phyloP scores from a whole-genome alignment of 2,888 invertebrate species.

The Amblyjoppa fuscipennis region DNA sequence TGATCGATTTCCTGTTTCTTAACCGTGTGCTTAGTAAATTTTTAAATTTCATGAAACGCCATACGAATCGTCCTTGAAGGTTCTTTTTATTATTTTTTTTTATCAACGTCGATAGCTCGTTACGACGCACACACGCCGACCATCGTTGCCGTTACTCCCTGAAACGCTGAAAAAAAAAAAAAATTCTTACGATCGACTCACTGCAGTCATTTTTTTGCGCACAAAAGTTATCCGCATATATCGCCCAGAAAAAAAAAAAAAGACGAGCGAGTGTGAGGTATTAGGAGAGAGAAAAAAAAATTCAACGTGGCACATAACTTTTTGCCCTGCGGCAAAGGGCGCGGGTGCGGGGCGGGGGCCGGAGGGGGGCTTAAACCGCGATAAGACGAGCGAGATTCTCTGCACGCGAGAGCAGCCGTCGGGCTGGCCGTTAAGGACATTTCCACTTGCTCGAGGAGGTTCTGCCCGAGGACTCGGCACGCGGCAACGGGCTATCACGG shows the following conservation, averaged over 20 bases:
- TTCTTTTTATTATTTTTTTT: neutral
- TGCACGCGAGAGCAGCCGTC: conserved; percentile 74
- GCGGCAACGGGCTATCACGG: conserved; percentile 52
- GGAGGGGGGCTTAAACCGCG: conserved; percentile 60
- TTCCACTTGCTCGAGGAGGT: conserved; percentile 67
- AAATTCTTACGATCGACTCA: conserved; percentile 2
- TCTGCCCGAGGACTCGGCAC: conserved; percentile 50
- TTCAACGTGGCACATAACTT: conserved; percentile 44
- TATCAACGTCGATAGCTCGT: neutral
- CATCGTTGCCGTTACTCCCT: neutral
- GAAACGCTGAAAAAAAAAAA: neutral
- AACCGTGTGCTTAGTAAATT: neutral
- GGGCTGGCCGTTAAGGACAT: conserved; percentile 71
- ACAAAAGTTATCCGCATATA: conserved; percentile 25
- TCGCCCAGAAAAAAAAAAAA: conserved; percentile 11
- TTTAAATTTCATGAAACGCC: conserved; percentile 38
- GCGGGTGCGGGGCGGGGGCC: conserved; percentile 19
- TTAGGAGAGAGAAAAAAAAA: conserved; percentile 45
- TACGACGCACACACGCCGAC: neutral
- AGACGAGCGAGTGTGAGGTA: conserved; percentile 27
- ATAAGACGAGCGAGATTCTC: conserved; percentile 70
- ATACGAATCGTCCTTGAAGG: neutral
- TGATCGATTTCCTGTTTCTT: neutral
- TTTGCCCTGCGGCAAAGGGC: conserved; percentile 49
- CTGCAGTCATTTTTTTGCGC: conserved; percentile 36